Percentiles rank a stretch among this genome's conserved stretches.
Conservation (phyloP, 2,797 vertebrate genomes). For the Hoplostethus atlanticus region DNA sequence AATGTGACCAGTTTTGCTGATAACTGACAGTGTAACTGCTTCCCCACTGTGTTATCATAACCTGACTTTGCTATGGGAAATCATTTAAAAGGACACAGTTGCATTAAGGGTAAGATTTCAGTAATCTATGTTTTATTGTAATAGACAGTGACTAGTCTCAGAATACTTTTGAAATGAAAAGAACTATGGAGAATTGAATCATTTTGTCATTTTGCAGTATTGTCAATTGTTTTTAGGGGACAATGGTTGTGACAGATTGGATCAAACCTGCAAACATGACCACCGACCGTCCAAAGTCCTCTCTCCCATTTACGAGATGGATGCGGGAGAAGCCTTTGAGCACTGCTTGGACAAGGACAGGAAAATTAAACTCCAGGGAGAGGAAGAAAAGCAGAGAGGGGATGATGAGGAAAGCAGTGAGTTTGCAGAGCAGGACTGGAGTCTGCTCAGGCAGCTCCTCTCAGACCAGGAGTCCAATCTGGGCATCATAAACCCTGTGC, state of each 20-base stretch:
- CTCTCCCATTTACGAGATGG: slow-evolving; percentile 98
- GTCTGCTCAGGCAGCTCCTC: slow-evolving; percentile 92
- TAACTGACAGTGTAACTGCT: slow-evolving; percentile 13
- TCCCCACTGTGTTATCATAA: slow-evolving; percentile 16
- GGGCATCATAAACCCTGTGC: slow-evolving; percentile 94
- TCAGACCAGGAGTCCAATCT: slow-evolving; percentile 93
- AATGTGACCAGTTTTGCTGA: slow-evolving; percentile 25
- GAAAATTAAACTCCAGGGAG: slow-evolving; percentile 79
- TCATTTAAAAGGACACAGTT: slow-evolving; percentile 67
- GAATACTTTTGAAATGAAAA: slow-evolving; percentile 32
- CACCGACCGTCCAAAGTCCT: slow-evolving; percentile 95
- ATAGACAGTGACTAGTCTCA: slow-evolving; percentile 39
- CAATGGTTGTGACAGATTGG: slow-evolving; percentile 98
- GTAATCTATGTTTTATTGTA: slow-evolving; percentile 47
- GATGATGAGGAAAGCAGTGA: slow-evolving; percentile 85
- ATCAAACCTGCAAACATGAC: slow-evolving; percentile 96
- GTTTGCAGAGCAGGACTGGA: slow-evolving; percentile 97
- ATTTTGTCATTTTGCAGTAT: slow-evolving; percentile 99
- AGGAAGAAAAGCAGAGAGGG: slow-evolving; percentile 84
- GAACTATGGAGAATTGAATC: slow-evolving; percentile 72
- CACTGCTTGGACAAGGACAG: slow-evolving; percentile 89
- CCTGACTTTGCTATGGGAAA: slow-evolving; percentile 22
- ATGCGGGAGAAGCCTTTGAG: slow-evolving; percentile 92
- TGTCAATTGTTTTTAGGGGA: slow-evolving; percentile 99
- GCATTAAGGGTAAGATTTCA: slow-evolving; percentile 78